Conservation (phyloP, 2,113 vertebrate species). For the Elgaria multicarinata region DNA sequence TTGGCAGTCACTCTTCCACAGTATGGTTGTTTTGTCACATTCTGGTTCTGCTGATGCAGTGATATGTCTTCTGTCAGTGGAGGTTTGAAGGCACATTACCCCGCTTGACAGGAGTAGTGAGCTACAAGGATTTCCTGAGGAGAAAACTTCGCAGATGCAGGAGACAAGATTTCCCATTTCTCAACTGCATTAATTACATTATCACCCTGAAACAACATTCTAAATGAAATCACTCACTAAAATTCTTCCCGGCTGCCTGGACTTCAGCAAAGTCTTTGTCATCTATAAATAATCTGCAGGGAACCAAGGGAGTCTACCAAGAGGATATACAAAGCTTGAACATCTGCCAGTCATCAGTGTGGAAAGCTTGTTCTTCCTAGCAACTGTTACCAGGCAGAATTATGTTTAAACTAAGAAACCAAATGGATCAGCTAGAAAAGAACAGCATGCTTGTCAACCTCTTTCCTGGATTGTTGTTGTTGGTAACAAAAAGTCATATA, state of each 20-base stretch:
- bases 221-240: constrained; percentile 65
- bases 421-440: background rate
- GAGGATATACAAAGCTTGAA: constrained; percentile 39
- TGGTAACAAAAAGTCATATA: background rate
- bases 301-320: constrained; percentile 32
- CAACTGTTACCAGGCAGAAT: constrained; percentile 32
- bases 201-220: constrained; percentile 58
- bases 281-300: constrained; percentile 62
- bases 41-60: constrained; percentile 57
- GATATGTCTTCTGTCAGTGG: constrained; percentile 60
- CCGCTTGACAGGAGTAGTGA: constrained; percentile 54
- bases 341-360: constrained; percentile 38
- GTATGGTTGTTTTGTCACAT: constrained; percentile 49
- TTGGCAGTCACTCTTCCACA: constrained; percentile 33
- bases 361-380: constrained; percentile 43
- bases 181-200: constrained; percentile 59
- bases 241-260: constrained; percentile 49
- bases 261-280: constrained; percentile 53
- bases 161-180: constrained; percentile 47
- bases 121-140: constrained; percentile 61
- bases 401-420: constrained; percentile 22
- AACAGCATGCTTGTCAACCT: background rate
- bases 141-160: constrained; percentile 62
- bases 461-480: background rate
- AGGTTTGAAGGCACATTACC: constrained; percentile 43